Percentiles rank a stretch among this genome's conserved stretches.
Evolutionary conservation across 2,113 vertebrate species (phyloP).

Genomic region (Siphamia tubifer): DNA sequence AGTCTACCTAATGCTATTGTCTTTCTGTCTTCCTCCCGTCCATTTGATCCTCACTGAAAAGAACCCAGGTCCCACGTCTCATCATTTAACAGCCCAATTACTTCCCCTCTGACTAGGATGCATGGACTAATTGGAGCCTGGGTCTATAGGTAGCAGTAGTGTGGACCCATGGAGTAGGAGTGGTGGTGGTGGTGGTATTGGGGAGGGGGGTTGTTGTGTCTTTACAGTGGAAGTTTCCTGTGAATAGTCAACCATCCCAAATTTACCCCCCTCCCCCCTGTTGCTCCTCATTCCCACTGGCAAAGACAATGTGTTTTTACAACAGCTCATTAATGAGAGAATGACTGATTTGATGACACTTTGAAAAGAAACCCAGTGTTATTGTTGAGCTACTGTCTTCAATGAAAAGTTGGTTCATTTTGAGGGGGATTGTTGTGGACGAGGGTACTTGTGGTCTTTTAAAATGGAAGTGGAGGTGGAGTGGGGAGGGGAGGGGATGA

Average conservation of each 20-base stretch:
- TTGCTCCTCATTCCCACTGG: conserved; percentile 35
- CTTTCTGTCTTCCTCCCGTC: conserved; percentile 35
- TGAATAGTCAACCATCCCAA: conserved; percentile 61
- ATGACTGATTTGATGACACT: conserved; percentile 65
- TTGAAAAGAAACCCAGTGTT: conserved; percentile 53
- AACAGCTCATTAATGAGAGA: conserved; percentile 80
- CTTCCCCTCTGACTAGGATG: conserved; percentile 74
- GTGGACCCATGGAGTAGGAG: conserved; percentile 16
- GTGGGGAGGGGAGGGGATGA: conserved; percentile 18
- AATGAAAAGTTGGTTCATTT: conserved; percentile 69
- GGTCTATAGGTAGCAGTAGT: conserved; percentile 45
- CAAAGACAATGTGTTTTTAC: conserved; percentile 79
- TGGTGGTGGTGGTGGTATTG: not conserved
- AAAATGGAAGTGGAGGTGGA: too few species aligned
- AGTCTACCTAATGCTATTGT: conserved; percentile 75
- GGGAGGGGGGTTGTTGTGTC: conserved; percentile 25
- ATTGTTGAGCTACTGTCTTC: conserved; percentile 50
- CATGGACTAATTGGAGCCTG: conserved; percentile 70
- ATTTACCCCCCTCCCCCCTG: conserved; percentile 15
- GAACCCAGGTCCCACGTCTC: conserved; percentile 61
- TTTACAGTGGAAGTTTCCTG: conserved; percentile 78
- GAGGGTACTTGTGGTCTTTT: conserved; percentile 49
- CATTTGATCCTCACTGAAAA: conserved; percentile 37
- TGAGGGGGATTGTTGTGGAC: conserved; percentile 68
- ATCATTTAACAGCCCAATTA: conserved; percentile 79